Base-by-base conservation (phyloP, 1,140 invertebrate genomes). In the Hyposmocoma kahamanoa region DNA sequence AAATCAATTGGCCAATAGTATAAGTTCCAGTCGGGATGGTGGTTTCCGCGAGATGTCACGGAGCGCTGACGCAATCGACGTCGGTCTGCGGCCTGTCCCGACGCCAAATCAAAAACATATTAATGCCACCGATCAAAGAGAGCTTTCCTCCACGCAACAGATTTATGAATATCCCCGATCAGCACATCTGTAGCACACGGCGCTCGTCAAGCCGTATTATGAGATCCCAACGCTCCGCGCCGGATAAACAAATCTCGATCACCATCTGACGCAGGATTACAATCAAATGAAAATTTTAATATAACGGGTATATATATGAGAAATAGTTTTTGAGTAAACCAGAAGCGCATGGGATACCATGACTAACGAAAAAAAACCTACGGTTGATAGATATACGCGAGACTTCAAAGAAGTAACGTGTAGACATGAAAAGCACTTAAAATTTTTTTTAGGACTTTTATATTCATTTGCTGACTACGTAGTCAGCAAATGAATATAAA, bases 81-180 rank as follows among this genome's bases (percentile, higher is more conserved):
- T n/a, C 64, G 59, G 72, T 70, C 75, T 78, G 76, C 58, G 49
- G 47, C 43, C 50, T 58, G 73, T 78, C 72, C 55, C 59, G 66
- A 68, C 65, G 66, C 63, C 62, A 65, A 72, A 78, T 74, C 52
- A 66, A 76, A 75, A 79, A 77, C 73, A 75, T 64, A 79, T 80
- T 72, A 80, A 75, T 61, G 58, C 67, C 64, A 46, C 67, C 62
- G 72, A 83, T 83, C 74, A 75, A 78, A 78, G 74, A 63, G 58
- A 77, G 61, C 50, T 72, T 60, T 76, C 61, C 58, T 65, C 65
- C 56, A 62, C 51, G 11, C 56, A 42, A 30, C 62, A 53, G 62
- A 77, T 78, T 81, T 72, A 79, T 60, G 56, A 55, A 48, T 49
- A 26, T 24, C 20, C 22, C 21, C n/a, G 11, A 26, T 22, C 30